A percentile compares a stretch with the other conserved stretches of the same genome.
Conservation (phyloP, 1,140 invertebrate species). For the Drosophila simulans region DNA sequence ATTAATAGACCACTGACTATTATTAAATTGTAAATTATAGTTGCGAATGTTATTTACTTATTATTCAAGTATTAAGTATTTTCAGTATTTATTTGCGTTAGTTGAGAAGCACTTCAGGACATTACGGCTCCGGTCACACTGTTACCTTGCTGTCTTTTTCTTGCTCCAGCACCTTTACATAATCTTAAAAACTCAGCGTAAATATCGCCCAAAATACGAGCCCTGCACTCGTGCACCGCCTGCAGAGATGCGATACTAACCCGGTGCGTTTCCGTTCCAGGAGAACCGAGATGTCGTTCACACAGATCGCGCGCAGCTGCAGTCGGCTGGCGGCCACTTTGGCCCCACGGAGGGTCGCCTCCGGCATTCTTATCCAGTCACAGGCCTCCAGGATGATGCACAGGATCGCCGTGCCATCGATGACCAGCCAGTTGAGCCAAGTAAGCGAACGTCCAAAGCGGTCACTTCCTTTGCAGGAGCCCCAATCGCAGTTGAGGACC, state of each 20-base stretch:
- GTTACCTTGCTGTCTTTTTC: conserved; percentile 16
- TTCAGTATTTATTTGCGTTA: background rate
- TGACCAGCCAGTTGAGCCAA: conserved; percentile 64
- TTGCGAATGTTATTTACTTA: background rate
- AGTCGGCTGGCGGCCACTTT: conserved; percentile 71
- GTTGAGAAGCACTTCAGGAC: background rate
- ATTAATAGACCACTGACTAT: too few relatives aligned
- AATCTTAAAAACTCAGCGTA: conserved; percentile 76
- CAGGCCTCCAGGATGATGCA: conserved; percentile 74
- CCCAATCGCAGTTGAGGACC: conserved; percentile 12
- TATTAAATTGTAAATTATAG: background rate
- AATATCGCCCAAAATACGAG: conserved; percentile 50
- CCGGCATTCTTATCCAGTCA: conserved; percentile 51
- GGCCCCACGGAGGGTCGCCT: conserved; percentile 62
- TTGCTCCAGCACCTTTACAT: conserved; percentile 79
- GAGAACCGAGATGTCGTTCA: conserved; percentile 68
- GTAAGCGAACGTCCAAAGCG: conserved; percentile 46
- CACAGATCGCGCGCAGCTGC: conserved; percentile 80
- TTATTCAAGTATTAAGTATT: background rate
- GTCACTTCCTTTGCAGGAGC: conserved; percentile 2
- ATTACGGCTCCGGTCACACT: conserved; percentile 16
- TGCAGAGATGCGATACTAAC: conserved; percentile 9
- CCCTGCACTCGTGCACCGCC: background rate
- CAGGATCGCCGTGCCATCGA: conserved; percentile 64
- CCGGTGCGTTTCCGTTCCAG: conserved; percentile 37